A percentile compares a stretch with the other conserved stretches of the same genome.
Evolutionary conservation across 2,888 invertebrate species (phyloP).

Genomic region (Vannuccia rotundouncinata): DNA sequence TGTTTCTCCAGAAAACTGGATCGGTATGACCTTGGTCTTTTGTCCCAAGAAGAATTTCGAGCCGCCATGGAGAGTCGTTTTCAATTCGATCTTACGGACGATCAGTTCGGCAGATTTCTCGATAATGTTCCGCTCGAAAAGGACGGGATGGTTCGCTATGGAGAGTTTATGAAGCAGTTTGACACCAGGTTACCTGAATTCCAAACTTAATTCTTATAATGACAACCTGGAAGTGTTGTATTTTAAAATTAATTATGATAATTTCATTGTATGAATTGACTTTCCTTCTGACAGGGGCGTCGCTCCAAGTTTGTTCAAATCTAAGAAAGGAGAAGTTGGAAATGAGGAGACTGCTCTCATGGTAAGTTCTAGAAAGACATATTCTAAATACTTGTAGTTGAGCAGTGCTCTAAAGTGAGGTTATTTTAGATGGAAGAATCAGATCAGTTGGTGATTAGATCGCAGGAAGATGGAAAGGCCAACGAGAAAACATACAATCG

Average conservation of each 20-base stretch:
- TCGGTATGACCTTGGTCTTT: constrained; percentile 47
- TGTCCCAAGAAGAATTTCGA: constrained; percentile 54
- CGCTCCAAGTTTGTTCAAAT: constrained; percentile 1
- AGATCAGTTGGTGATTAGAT: no score
- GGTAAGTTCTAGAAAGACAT: no score
- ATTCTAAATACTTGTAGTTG: no score
- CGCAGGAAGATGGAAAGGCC: no score
- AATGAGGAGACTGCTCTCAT: no score
- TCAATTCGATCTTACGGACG: constrained; percentile 49
- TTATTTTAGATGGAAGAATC: no score
- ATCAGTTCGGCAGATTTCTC: constrained; percentile 49
- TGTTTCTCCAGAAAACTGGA: constrained; percentile 50
- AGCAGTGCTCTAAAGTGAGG: no score
- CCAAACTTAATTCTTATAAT: no score
- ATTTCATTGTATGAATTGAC: no score
- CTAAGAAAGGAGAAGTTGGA: neutral
- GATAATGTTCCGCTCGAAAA: constrained; percentile 52
- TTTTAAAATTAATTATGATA: no score
- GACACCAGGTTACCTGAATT: constrained; percentile 56
- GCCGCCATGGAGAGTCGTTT: constrained; percentile 54
- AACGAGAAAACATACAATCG: neutral
- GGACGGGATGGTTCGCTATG: constrained; percentile 53
- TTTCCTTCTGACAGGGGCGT: neutral
- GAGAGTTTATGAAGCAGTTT: constrained; percentile 55
- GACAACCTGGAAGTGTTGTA: no score